These are phyloP conservation scores for Eremophila alpestris DNA, from an alignment of 2,797 vertebrate genomes.

Conservation along the genomic window DNA sequence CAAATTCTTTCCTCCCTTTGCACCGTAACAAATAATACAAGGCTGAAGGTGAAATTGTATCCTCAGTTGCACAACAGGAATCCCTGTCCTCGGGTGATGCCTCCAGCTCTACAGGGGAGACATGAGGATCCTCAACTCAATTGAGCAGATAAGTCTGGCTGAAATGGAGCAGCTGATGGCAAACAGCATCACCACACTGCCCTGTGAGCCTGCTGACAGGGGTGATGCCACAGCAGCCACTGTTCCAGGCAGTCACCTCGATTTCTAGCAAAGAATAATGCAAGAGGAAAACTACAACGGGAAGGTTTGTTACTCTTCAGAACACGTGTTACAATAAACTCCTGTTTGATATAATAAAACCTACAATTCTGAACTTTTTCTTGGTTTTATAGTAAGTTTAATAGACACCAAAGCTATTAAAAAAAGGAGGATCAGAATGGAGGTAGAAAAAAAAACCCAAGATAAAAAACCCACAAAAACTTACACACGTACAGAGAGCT, in stretches of 20 bases:
- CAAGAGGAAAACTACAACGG: neutral
- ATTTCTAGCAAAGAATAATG: neutral
- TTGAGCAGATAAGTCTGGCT: neutral
- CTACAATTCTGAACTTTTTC: neutral
- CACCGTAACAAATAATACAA: neutral
- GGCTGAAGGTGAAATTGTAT: neutral
- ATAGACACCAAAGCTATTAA: neutral
- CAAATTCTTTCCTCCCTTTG: neutral
- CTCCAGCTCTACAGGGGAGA: neutral
- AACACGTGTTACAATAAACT: rapidly evolving
- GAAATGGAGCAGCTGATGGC: neutral
- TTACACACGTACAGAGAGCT: neutral
- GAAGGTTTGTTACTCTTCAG: neutral
- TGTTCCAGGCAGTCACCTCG: neutral
- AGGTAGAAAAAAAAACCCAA: neutral
- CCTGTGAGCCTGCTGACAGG: neutral
- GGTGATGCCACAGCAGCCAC: neutral
- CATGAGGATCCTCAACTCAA: neutral
- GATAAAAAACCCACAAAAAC: neutral
- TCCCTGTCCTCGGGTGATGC: neutral
- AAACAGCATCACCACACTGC: neutral
- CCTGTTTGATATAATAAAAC: neutral
- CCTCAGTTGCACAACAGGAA: neutral
- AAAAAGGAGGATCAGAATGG: neutral
- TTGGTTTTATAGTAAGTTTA: neutral